phyloP scores from a whole-genome alignment of 2,888 invertebrate species.

The Heliconius charithonia region DNA sequence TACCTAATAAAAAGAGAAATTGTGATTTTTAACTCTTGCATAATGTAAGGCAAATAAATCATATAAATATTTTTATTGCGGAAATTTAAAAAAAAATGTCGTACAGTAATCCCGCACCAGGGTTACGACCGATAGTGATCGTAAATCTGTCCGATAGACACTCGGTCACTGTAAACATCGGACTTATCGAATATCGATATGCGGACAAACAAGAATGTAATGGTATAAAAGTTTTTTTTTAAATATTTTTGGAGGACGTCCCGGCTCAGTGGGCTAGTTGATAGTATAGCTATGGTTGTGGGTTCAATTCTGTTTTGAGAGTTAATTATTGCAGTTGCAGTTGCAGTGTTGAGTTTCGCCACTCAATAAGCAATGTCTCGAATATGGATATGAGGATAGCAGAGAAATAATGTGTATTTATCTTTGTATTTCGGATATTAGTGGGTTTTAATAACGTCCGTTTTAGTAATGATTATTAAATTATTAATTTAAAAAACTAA shows the following conservation, averaged over 20 bases:
- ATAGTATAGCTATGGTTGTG: neutral
- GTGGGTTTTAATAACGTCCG: no score
- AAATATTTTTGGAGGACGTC: neutral
- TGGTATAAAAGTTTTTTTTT: neutral
- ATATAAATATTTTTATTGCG: conserved; percentile 3
- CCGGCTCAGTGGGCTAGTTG: neutral
- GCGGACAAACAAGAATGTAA: neutral
- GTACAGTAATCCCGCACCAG: conserved; percentile 30
- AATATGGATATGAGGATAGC: neutral
- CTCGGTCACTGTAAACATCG: conserved; percentile 37
- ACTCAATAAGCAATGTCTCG: neutral
- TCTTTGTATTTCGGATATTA: no score
- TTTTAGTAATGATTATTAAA: neutral
- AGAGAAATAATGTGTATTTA: neutral
- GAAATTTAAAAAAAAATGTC: conserved; percentile 8
- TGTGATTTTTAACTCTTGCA: neutral
- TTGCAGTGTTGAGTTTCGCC: neutral
- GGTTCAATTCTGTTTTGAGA: neutral
- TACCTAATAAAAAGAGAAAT: no score
- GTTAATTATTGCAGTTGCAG: neutral
- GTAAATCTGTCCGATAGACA: conserved; percentile 46
- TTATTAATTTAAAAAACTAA: neutral
- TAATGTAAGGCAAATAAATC: neutral
- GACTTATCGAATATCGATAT: conserved; percentile 18
- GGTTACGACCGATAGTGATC: conserved; percentile 48